Conservation (phyloP, 2,888 invertebrate species). For the Pollenia amentaria region DNA sequence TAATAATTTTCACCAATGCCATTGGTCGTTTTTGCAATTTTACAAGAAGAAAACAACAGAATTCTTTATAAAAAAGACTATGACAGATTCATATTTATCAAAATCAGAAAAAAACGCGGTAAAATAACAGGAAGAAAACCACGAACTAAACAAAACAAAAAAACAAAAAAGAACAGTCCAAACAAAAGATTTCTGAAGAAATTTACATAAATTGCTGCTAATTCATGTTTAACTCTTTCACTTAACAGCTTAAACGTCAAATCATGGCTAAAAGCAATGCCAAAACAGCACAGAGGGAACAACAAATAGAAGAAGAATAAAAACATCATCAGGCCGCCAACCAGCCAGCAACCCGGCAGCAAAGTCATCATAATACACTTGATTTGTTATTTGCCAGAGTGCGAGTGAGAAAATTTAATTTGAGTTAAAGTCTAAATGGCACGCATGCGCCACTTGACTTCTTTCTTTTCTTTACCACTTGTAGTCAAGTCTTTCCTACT, state of each 20-base stretch:
- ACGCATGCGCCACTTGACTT: slow-evolving; percentile 72
- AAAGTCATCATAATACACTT: slow-evolving; percentile 3
- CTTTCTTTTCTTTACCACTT: slow-evolving; percentile 8
- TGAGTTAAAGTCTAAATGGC: slow-evolving; percentile 64
- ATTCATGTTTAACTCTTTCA: slow-evolving; percentile 63
- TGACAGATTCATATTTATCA: slow-evolving; percentile 43
- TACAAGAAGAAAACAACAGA: not conserved
- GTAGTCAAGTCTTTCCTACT: not conserved
- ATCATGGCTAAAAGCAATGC: slow-evolving; percentile 28
- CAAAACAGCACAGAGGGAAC: not conserved
- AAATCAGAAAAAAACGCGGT: not conserved
- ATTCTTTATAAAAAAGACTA: slow-evolving; percentile 15
- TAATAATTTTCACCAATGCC: too few relatives aligned
- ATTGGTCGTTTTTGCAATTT: not conserved
- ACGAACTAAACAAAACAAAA: slow-evolving; percentile 1
- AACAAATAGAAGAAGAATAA: slow-evolving; percentile 18
- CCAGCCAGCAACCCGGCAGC: slow-evolving; percentile 4
- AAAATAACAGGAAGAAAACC: slow-evolving; percentile 43
- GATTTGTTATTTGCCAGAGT: not conserved
- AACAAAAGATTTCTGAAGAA: slow-evolving; percentile 56
- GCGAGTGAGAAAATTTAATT: not conserved
- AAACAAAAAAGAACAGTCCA: not conserved
- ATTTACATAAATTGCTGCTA: slow-evolving; percentile 64
- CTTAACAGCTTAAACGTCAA: slow-evolving; percentile 48
- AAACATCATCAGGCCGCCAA: not conserved